phyloP scores from a whole-genome alignment of 92 coral and sea anemone genomes.

The Epizoanthus illoricatus region DNA sequence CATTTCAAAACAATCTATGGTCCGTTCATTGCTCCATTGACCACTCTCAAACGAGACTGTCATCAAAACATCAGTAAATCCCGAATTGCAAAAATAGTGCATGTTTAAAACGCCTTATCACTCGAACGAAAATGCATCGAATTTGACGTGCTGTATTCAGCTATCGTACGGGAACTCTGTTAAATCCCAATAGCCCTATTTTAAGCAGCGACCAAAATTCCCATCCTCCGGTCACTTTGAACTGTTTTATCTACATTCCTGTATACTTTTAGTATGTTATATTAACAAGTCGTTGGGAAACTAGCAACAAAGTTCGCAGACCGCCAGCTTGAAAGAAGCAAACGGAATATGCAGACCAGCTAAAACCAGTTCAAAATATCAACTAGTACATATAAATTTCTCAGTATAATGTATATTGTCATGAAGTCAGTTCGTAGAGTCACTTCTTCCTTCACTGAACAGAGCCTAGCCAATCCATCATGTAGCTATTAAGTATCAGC shows the following conservation, averaged over 20 bases:
- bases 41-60: constrained; percentile 26
- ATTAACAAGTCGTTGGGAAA: neutral
- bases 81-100: constrained; percentile 30
- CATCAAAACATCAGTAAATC: constrained; percentile 32
- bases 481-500: constrained; percentile 6
- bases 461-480: neutral
- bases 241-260: neutral
- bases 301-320: neutral
- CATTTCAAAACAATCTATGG: constrained; percentile 46
- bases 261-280: no score
- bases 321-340: neutral
- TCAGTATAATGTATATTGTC: no score
- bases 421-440: no score
- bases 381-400: no score
- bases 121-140: constrained; percentile 21
- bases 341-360: neutral
- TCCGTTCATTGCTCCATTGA: constrained; percentile 33
- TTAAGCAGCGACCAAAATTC: neutral
- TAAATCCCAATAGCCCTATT: neutral
- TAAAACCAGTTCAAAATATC: neutral
- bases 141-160: neutral
- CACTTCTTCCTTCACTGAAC: neutral
- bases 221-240: neutral
- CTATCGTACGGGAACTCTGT: neutral
- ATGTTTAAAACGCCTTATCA: constrained; percentile 33